Evolutionary conservation across 2,113 vertebrate genomes (phyloP), one percentile per base, ranked within the genome.

Genomic region (Fulmarus glacialis): DNA sequence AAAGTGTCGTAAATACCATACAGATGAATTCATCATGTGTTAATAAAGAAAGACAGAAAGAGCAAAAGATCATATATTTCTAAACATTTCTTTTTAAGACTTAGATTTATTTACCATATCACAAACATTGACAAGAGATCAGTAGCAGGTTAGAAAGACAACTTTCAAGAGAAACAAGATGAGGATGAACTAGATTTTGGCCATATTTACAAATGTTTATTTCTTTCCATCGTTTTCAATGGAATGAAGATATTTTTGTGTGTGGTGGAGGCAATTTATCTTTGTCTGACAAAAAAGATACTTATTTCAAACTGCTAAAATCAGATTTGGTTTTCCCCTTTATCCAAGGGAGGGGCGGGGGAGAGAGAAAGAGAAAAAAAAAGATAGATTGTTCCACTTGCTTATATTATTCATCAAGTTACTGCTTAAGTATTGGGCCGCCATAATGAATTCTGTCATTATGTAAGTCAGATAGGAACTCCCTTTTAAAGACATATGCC

Each of bases 401-500:
- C 22, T 74, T 13, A 42, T 34, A 60, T 78, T 63, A 66, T 34
- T 83, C 17, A 53, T 36, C 12, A 8, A 80, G 15, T 52, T 43
- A 43, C 13, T 30, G 14, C 38, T 24, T 38, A 42, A 86, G 34
- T 20, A 70, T 32, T 34, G 29, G 17, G 48, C 11, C 4, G 8
- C 20, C 12, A 12, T 29, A 45, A 64, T 11, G 9, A 75, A 84
- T 42, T 71, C n/a, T 72, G 53, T 45, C 34, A 17, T 42, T 27
- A 26, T 5, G 5, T 11, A 60, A 36, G 10, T 52, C 2, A 0
- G 12, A 63, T 23, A 23, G 62, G 14, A 84, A 29, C 21, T 78
- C 29, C 22, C 12, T 32, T 18, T 85, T 56, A 40, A 48, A 87
- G 71, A 62, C 0, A 0, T 8, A 18, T 12, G 6, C 17, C 63